Evolutionary conservation across 2,797 vertebrate species (phyloP).

Genomic region (Cygnus olor): DNA sequence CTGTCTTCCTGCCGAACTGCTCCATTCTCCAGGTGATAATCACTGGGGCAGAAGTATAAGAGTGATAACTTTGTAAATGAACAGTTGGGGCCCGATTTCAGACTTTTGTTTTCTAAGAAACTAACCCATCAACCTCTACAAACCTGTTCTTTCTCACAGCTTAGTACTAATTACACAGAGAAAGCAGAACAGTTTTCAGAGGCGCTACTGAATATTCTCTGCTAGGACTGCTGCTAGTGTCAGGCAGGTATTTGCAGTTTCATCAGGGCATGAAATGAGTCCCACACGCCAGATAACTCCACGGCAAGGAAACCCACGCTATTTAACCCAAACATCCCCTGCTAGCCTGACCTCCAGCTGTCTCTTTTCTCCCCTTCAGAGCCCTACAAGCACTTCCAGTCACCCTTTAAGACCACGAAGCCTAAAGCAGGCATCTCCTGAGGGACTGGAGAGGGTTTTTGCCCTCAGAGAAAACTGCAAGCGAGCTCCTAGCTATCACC

Average conservation of each 20-base stretch:
- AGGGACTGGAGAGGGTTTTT: background rate
- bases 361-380: background rate
- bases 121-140: background rate
- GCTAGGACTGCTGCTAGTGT: background rate
- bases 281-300: background rate
- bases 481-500: background rate
- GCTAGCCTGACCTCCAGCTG: no score
- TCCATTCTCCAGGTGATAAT: background rate
- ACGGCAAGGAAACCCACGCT: accelerated
- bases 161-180: background rate
- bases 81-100: background rate
- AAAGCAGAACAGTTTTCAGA: background rate
- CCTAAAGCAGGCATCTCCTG: background rate
- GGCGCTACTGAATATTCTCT: background rate
- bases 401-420: background rate
- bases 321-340: background rate
- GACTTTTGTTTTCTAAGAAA: no score
- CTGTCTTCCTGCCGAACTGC: background rate
- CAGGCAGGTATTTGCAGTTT: background rate
- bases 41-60: background rate
- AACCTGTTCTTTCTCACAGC: background rate
- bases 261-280: background rate
- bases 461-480: no score
- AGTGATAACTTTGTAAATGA: no score
- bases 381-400: background rate